Evolutionary conservation across 2,113 vertebrate genomes (phyloP).

Genomic region (Symphodus melops): DNA sequence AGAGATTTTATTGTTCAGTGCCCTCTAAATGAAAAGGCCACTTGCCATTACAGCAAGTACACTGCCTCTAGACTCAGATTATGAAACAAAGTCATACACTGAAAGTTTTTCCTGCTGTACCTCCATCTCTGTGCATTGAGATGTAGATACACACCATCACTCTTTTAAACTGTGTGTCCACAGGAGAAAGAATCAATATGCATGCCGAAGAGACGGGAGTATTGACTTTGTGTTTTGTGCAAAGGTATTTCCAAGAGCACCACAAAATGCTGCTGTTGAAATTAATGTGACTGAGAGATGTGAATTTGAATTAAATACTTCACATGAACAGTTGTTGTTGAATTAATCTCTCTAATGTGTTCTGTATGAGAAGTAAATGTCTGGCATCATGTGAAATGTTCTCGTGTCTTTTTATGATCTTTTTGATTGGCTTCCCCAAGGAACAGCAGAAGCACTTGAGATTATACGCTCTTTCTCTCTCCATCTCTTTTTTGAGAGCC

Average conservation of each 20-base stretch:
- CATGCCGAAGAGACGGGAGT: neutral
- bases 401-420: neutral
- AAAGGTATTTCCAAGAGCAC: slow-evolving; percentile 4
- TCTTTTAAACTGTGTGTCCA: neutral
- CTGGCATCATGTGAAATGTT: neutral
- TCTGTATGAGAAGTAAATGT: neutral
- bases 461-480: neutral
- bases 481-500: too few relatives aligned
- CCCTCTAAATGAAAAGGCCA: slow-evolving; percentile 25
- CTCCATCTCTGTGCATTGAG: slow-evolving; percentile 1
- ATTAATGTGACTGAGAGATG: neutral
- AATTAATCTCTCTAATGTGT: neutral
- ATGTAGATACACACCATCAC: neutral
- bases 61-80: neutral
- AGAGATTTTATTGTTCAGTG: slow-evolving; percentile 16
- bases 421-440: neutral
- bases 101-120: slow-evolving; percentile 1
- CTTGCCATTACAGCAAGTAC: neutral
- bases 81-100: slow-evolving; percentile 6
- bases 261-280: neutral
- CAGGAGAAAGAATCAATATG: slow-evolving; percentile 33
- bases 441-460: neutral
- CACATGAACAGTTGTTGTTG: neutral
- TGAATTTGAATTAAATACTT: neutral
- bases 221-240: slow-evolving; percentile 28